phyloP scores from a whole-genome alignment of 2,888 invertebrate species.

The Apodemia zela region DNA sequence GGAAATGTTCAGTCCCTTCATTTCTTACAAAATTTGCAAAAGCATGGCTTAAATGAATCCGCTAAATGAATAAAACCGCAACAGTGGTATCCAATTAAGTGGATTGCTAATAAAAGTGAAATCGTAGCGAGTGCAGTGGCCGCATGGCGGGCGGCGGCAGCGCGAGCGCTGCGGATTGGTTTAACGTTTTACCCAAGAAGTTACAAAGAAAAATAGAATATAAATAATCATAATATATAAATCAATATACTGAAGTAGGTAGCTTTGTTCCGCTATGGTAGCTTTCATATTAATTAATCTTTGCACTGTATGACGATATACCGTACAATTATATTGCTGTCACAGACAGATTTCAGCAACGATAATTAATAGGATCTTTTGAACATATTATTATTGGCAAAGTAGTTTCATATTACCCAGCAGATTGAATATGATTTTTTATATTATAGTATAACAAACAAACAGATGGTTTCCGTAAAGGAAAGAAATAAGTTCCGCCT shows the following conservation, averaged over 20 bases:
- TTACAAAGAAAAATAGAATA: neutral
- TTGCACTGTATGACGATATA: too few species aligned
- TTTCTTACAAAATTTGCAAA: slow-evolving; percentile 27
- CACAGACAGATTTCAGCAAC: too few species aligned
- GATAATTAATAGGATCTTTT: too few species aligned
- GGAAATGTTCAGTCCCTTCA: neutral
- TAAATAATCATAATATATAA: slow-evolving; percentile 5
- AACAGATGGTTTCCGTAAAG: too few species aligned
- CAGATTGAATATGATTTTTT: too few species aligned
- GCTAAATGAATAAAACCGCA: slow-evolving; percentile 73
- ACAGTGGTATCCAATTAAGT: slow-evolving; percentile 78
- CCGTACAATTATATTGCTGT: too few species aligned
- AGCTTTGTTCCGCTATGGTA: neutral
- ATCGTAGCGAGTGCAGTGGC: slow-evolving; percentile 78
- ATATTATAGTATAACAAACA: too few species aligned
- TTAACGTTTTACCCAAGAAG: neutral
- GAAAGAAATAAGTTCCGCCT: too few species aligned
- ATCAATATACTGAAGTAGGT: neutral
- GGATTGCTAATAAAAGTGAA: slow-evolving; percentile 80
- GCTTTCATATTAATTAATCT: neutral
- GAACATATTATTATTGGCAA: too few species aligned
- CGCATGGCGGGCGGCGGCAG: slow-evolving; percentile 42
- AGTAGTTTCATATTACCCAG: too few species aligned
- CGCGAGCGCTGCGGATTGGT: slow-evolving; percentile 19
- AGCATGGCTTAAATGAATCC: slow-evolving; percentile 65